phyloP scores from a whole-genome alignment of 2,888 invertebrate species.

The Cephus rjabovi region DNA sequence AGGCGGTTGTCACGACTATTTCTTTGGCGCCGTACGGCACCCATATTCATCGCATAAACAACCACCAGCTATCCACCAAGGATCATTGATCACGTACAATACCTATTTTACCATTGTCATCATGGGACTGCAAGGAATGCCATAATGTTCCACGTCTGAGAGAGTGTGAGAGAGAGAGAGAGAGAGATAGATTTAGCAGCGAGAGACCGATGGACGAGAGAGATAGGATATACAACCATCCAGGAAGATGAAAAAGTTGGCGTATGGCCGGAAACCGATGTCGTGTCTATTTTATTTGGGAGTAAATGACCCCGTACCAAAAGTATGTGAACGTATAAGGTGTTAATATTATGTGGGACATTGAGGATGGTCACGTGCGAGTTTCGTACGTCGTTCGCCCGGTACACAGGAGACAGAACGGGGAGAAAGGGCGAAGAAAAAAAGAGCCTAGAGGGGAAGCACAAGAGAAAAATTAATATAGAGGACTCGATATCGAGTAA shows the following conservation, averaged over 20 bases:
- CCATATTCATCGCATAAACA: neutral
- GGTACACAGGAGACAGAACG: neutral
- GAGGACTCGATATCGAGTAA: neutral
- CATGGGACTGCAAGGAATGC: neutral
- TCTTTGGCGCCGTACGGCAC: neutral
- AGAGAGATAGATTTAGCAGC: constrained; percentile 5
- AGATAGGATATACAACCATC: neutral
- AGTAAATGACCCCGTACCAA: neutral
- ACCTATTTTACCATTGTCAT: neutral
- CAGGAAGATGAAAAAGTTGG: neutral
- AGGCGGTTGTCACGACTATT: neutral
- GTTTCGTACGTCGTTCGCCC: neutral
- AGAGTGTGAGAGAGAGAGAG: constrained; percentile 16
- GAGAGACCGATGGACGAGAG: constrained; percentile 7
- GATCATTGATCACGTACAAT: neutral
- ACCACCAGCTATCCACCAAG: neutral
- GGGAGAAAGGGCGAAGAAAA: neutral
- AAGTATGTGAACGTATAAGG: neutral
- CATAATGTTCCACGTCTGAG: constrained; percentile 19
- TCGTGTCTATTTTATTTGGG: neutral
- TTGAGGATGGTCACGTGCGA: neutral
- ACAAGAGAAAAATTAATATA: neutral
- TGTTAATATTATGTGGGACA: neutral
- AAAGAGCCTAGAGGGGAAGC: neutral
- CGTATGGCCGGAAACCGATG: neutral